A percentile compares a stretch with the other conserved stretches of the same genome.
Evolutionary conservation across 1,140 invertebrate genomes (phyloP).

Genomic region (Akabosia matsudoensis): DNA sequence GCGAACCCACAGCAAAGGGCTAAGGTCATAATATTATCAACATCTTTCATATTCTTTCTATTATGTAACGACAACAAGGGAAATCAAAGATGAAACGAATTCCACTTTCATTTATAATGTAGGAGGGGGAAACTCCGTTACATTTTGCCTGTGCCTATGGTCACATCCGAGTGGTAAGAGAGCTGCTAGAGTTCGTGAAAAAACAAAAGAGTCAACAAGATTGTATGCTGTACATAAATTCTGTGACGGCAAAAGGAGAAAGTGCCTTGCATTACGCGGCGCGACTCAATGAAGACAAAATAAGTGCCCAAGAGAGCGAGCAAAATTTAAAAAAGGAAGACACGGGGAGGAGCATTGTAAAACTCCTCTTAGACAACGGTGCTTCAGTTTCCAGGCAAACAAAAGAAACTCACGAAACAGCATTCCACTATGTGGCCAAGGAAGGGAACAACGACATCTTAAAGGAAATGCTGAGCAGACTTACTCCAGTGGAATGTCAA

Average conservation of each 20-base stretch:
- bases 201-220: slow-evolving; percentile 66
- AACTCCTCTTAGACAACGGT: slow-evolving; percentile 79
- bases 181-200: slow-evolving; percentile 81
- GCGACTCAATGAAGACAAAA: background rate
- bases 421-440: slow-evolving; percentile 90
- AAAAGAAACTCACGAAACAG: slow-evolving; percentile 81
- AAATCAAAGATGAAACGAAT: too few relatives aligned
- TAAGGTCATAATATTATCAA: background rate
- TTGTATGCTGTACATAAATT: slow-evolving; percentile 72
- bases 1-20: background rate
- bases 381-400: slow-evolving; percentile 83
- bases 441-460: slow-evolving; percentile 94
- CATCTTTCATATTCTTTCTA: too few relatives aligned
- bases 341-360: slow-evolving; percentile 86
- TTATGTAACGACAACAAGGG: too few relatives aligned
- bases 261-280: slow-evolving; percentile 76
- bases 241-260: slow-evolving; percentile 83
- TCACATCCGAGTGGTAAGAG: slow-evolving; percentile 76
- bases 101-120: too few relatives aligned
- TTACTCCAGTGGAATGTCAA: slow-evolving; percentile 81
- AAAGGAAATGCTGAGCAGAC: slow-evolving; percentile 85
- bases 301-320: background rate
- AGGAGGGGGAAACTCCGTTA: slow-evolving; percentile 84
- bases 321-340: slow-evolving; percentile 50
- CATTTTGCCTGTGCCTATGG: slow-evolving; percentile 75